Conservation (phyloP, 2,888 invertebrate species). For the Cylindroiulus punctatus region DNA sequence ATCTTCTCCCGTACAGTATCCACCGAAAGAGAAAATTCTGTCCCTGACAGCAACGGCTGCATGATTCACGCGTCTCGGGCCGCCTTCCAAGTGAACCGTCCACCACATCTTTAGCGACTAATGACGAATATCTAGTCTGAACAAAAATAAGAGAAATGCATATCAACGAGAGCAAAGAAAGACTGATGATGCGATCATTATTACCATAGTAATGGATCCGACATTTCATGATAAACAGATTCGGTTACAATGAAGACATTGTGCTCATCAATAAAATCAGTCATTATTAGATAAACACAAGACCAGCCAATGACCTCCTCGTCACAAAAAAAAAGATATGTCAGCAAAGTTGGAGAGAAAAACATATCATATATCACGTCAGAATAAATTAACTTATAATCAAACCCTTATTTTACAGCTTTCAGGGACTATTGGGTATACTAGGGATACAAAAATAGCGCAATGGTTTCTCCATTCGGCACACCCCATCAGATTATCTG, state of each 20-base stretch:
- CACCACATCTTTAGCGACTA: conserved; percentile 74
- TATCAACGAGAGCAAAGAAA: not conserved
- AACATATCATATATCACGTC: not conserved
- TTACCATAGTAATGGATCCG: not conserved
- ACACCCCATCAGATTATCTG: not conserved
- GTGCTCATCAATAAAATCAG: not conserved
- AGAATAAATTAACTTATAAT: not conserved
- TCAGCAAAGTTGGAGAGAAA: not conserved
- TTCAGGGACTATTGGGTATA: not conserved
- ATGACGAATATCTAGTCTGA: not conserved
- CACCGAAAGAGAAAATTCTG: conserved; percentile 89
- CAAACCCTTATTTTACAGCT: not conserved
- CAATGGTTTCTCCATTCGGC: not conserved
- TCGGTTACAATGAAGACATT: not conserved
- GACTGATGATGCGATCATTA: not conserved
- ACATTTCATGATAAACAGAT: not conserved
- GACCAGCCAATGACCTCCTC: not conserved
- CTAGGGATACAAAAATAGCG: not conserved
- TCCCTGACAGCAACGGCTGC: conserved; percentile 85
- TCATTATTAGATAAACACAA: not conserved
- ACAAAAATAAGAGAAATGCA: not conserved
- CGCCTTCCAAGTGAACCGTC: conserved; percentile 87
- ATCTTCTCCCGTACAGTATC: conserved; percentile 87
- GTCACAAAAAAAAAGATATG: not conserved
- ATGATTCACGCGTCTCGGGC: conserved; percentile 91